Conservation (phyloP, 2,888 invertebrate genomes). For the Drosophila imparisetae region DNA sequence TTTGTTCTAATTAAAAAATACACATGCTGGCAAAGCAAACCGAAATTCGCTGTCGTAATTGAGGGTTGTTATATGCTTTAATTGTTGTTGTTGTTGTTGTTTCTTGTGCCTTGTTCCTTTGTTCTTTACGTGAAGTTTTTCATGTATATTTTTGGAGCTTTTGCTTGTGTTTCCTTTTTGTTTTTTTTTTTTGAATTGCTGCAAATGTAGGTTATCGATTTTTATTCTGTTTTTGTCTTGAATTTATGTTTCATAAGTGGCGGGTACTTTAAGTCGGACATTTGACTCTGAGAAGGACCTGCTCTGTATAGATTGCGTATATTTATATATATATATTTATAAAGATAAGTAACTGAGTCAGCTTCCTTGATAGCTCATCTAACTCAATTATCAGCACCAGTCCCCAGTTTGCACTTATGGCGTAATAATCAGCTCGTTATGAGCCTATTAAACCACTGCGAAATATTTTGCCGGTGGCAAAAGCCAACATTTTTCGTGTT, state of each 20-base stretch:
- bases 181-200: slow-evolving; percentile 20
- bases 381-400: slow-evolving; percentile 28
- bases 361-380: background rate
- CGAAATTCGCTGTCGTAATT: slow-evolving; percentile 52
- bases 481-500: slow-evolving; percentile 24
- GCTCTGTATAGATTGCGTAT: background rate
- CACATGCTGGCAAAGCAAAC: slow-evolving; percentile 33
- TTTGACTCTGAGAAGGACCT: background rate
- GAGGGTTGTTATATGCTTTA: slow-evolving; percentile 69
- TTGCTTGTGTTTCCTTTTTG: slow-evolving; percentile 23
- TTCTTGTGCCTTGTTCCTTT: slow-evolving; percentile 54
- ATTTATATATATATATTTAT: background rate
- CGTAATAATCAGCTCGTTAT: slow-evolving; percentile 53
- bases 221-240: slow-evolving; percentile 44
- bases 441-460: slow-evolving; percentile 24
- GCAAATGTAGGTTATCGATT: slow-evolving; percentile 75
- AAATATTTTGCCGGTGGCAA: slow-evolving; percentile 17
- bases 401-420: slow-evolving; percentile 14
- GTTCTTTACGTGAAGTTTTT: slow-evolving; percentile 43
- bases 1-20: slow-evolving; percentile 64
- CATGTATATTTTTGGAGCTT: slow-evolving; percentile 32
- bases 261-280: slow-evolving; percentile 17
- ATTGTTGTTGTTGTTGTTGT: slow-evolving; percentile 69
- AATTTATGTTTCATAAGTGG: slow-evolving; percentile 44
- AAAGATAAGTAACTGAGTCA: background rate